A percentile compares a stretch with the other conserved stretches of the same genome.
Evolutionary conservation across 2,113 vertebrate species (phyloP).

Genomic region (Prietella phreatophila): DNA sequence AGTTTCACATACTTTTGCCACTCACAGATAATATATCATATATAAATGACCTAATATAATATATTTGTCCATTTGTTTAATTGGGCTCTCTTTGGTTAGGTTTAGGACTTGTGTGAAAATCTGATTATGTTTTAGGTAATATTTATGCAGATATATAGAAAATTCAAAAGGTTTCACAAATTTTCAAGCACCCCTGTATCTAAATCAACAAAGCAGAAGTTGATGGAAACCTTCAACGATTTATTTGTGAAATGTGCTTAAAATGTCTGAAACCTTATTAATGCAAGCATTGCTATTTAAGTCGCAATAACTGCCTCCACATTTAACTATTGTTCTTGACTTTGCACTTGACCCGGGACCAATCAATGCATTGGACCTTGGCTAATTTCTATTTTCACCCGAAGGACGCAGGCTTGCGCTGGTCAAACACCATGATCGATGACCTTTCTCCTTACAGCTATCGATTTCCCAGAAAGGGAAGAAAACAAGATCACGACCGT

Average conservation of each 20-base stretch:
- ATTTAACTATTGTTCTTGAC: not conserved
- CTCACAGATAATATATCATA: too few species aligned
- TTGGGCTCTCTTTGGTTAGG: too few species aligned
- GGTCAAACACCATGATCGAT: not conserved
- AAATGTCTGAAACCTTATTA: not conserved
- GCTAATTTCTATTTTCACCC: not conserved
- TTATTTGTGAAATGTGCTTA: not conserved
- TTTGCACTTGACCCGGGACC: not conserved
- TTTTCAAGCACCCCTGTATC: not conserved
- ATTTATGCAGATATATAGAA: too few species aligned
- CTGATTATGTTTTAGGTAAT: too few species aligned
- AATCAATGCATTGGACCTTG: not conserved
- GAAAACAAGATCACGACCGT: constrained; percentile 15
- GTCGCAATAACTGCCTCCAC: not conserved
- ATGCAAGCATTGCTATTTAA: not conserved
- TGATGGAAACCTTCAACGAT: not conserved
- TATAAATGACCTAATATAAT: too few species aligned
- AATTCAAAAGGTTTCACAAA: too few species aligned
- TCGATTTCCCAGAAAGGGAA: constrained; percentile 22
- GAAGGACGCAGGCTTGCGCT: not conserved
- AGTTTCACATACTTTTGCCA: too few species aligned
- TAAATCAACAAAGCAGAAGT: not conserved
- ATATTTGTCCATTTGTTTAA: too few species aligned
- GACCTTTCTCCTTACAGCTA: constrained; percentile 27
- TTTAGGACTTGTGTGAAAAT: too few species aligned